Evolutionary conservation across 1,140 invertebrate species (phyloP).

Genomic region (Drosophila tani): DNA sequence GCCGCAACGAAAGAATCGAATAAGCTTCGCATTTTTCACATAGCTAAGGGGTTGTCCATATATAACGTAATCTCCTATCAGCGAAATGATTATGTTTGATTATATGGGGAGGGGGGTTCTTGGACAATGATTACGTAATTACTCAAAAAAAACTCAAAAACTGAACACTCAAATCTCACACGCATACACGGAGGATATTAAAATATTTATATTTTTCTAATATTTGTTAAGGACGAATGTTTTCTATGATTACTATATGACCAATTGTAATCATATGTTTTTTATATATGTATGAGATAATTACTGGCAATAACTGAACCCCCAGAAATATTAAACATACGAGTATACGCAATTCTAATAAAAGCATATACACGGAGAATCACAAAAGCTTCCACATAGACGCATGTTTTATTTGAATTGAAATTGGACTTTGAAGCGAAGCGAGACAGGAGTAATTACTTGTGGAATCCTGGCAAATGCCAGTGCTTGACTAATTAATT

Average conservation of each 20-base stretch:
- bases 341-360: conserved; percentile 73
- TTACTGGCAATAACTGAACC: conserved; percentile 58
- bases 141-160: too few relatives aligned
- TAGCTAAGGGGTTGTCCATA: too few relatives aligned
- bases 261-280: too few relatives aligned
- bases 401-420: conserved; percentile 38
- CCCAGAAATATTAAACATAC: conserved; percentile 64
- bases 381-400: conserved; percentile 70
- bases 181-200: conserved; percentile 33
- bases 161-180: too few relatives aligned
- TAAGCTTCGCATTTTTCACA: conserved; percentile 35
- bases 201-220: conserved; percentile 71
- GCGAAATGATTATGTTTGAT: too few relatives aligned
- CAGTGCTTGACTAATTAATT: conserved; percentile 37
- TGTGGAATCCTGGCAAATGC: conserved; percentile 56
- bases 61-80: too few relatives aligned
- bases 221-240: conserved; percentile 73
- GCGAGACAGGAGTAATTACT: conserved; percentile 12
- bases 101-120: too few relatives aligned
- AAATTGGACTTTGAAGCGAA: background rate
- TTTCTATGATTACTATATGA: conserved; percentile 35
- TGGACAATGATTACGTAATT: too few relatives aligned
- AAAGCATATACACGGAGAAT: conserved; percentile 63
- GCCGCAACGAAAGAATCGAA: conserved; percentile 61
- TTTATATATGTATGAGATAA: conserved; percentile 13